phyloP scores from a whole-genome alignment of 2,888 invertebrate species.

The Coelopa pilipes region DNA sequence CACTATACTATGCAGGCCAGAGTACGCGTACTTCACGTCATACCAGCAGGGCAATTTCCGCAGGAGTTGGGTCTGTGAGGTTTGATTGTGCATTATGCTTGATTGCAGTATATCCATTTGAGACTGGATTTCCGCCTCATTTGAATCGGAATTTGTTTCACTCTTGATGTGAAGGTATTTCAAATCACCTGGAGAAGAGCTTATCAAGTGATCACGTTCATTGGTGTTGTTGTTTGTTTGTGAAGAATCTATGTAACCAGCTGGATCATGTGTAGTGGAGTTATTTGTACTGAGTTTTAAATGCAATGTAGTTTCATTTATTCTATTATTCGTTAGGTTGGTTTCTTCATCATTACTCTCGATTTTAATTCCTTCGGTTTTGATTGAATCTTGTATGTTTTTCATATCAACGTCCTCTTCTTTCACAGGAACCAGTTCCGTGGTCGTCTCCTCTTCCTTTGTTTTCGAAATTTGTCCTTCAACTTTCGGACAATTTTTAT shows the following conservation, averaged over 20 bases:
- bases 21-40: conserved; percentile 66
- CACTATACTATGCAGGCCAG: conserved; percentile 65
- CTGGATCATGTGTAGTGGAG: no score
- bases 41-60: conserved; percentile 65
- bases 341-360: conserved; percentile 6
- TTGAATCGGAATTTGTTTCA: conserved; percentile 18
- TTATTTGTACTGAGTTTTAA: conserved; percentile 21
- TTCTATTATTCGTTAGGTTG: neutral
- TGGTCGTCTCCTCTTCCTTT: no score
- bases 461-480: no score
- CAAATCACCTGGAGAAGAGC: conserved; percentile 11
- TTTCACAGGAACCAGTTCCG: neutral
- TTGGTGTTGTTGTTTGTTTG: neutral
- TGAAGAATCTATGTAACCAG: no score
- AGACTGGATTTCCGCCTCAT: neutral
- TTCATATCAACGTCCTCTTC: neutral
- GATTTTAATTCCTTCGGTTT: conserved; percentile 26
- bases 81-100: neutral
- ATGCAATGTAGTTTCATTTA: neutral
- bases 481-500: neutral
- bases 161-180: conserved; percentile 22
- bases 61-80: conserved; percentile 44
- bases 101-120: conserved; percentile 35
- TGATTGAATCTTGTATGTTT: conserved; percentile 25
- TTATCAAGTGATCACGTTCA: neutral